phyloP scores from a whole-genome alignment of 2,888 invertebrate genomes.

The Cheilosia scutellata region DNA sequence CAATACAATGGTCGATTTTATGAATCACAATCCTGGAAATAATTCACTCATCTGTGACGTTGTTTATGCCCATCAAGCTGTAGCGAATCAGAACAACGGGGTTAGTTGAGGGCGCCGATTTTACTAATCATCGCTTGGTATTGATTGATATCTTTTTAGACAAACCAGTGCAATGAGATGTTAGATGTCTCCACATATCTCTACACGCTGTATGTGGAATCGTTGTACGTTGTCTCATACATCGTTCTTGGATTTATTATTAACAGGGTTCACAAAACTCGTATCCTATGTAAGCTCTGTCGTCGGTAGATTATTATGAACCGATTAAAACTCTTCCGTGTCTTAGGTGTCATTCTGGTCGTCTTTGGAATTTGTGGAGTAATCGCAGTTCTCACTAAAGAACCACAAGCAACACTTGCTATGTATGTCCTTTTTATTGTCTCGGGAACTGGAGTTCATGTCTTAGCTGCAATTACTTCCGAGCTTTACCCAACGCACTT shows the following conservation, averaged over 20 bases:
- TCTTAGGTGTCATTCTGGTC: slow-evolving; percentile 76
- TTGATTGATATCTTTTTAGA: slow-evolving; percentile 47
- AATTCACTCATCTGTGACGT: slow-evolving; percentile 78
- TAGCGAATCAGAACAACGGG: slow-evolving; percentile 47
- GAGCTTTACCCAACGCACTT: slow-evolving; percentile 82
- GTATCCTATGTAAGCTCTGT: slow-evolving; percentile 78
- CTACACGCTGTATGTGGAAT: slow-evolving; percentile 78
- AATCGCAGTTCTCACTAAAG: slow-evolving; percentile 74
- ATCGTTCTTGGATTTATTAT: slow-evolving; percentile 79
- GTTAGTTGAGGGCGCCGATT: slow-evolving; percentile 55
- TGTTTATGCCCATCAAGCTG: slow-evolving; percentile 76
- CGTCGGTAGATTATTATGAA: neutral
- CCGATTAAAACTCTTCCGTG: neutral
- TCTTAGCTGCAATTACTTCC: slow-evolving; percentile 80
- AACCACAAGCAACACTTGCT: slow-evolving; percentile 76
- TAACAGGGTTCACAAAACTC: slow-evolving; percentile 79
- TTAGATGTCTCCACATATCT: slow-evolving; percentile 79
- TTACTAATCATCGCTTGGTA: neutral
- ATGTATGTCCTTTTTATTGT: slow-evolving; percentile 77
- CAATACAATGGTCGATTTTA: slow-evolving; percentile 79
- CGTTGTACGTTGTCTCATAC: slow-evolving; percentile 78
- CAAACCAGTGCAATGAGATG: slow-evolving; percentile 76
- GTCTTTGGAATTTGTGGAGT: slow-evolving; percentile 77
- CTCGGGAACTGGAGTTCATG: slow-evolving; percentile 78
- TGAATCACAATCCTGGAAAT: slow-evolving; percentile 76